Evolutionary conservation across 2,888 invertebrate genomes (phyloP), one percentile per base, ranked within the genome.

Genomic region (Drosophila ochracea): DNA sequence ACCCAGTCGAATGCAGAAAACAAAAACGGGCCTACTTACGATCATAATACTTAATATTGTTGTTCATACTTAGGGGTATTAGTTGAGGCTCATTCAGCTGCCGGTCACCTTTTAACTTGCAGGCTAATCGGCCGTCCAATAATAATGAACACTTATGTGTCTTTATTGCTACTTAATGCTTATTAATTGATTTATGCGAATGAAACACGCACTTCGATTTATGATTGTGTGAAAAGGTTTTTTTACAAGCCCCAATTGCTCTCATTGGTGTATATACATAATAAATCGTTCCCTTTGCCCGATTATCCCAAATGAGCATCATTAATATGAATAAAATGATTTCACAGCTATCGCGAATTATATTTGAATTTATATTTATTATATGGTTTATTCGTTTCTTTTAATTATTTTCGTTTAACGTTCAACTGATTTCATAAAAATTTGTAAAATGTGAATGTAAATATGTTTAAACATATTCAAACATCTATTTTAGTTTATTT

Each of bases 211-310:
- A 77, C 67, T 76, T 72, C 76, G 83, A 89, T 86, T 86, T 86
- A 86, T 89, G 90, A 70, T 43, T 75, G 77, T 89, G 84, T 89
- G 82, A 85, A 83, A 86, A 89, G 90, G 88, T 80, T 78, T 85
- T 85, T 83, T 82, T 52, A 77, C 47, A 39, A 41, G 21, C 47
- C 4, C 5, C 13, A 41, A 41, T 7, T 39, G 55, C 55, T 30
- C 30, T 41, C 54, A 55, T 21, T 41, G 25, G 25, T 25, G 25
- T 1, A 25, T 25, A 25, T 25, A 25, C 25, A 25, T 1, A 47
- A 39, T 65, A 25, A 68, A 50, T 11, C 11, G 31, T 62, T 61
- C 19, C 30, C 21, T 21, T 31, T 11, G 9, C 30, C 57, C 30
- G 21, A 63, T 49, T 41, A 31, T 6, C 13, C 21, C 37, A 60